phyloP scores from a whole-genome alignment of 2,797 vertebrate genomes.

The Tapirus indicus region DNA sequence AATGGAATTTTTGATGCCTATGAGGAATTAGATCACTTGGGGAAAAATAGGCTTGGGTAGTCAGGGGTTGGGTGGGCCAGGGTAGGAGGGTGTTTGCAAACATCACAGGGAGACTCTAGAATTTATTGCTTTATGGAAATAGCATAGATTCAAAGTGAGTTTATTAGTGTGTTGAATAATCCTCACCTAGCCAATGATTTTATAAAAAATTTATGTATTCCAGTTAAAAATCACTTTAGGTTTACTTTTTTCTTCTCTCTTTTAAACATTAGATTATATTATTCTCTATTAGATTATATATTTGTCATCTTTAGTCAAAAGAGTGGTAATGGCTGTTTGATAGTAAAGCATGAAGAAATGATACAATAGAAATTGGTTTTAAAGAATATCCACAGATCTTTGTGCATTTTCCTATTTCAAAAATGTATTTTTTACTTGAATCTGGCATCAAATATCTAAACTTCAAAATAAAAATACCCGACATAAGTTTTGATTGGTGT shows the following conservation, averaged over 20 bases:
- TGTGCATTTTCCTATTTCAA: constrained; percentile 29
- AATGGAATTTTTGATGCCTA: background rate
- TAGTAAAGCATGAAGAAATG: background rate
- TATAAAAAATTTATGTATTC: background rate
- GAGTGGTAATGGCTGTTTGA: background rate
- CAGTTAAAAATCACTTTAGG: background rate
- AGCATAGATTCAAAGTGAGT: background rate
- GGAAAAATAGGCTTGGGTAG: background rate
- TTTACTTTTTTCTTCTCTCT: background rate
- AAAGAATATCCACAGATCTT: background rate
- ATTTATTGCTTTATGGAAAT: background rate
- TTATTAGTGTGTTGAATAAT: background rate
- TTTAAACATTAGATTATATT: background rate
- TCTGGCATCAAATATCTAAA: background rate
- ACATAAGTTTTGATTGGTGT: background rate
- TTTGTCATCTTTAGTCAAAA: background rate
- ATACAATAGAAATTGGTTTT: background rate
- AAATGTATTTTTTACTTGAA: constrained; percentile 8
- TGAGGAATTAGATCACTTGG: background rate
- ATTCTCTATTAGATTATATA: background rate
- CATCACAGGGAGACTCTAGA: background rate
- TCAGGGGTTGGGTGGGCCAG: background rate
- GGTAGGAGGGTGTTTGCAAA: background rate
- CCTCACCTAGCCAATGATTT: background rate
- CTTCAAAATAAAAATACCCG: background rate